Evolutionary conservation across 2,113 vertebrate genomes (phyloP).

Genomic region (Isurus oxyrinchus): DNA sequence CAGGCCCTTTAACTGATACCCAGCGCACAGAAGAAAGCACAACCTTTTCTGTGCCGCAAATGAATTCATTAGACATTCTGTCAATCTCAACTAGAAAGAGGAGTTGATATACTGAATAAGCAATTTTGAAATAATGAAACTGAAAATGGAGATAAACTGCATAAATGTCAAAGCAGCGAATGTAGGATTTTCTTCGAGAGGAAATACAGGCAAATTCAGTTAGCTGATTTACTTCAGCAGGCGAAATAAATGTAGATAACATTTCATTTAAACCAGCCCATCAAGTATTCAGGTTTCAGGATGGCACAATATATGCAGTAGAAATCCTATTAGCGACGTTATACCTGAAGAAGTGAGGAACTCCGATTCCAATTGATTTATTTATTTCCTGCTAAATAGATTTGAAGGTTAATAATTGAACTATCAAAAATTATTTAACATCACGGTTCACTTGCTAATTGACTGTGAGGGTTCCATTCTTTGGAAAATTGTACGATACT

Average conservation of each 20-base stretch:
- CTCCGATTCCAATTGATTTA: conserved; percentile 35
- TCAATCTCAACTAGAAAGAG: conserved; percentile 26
- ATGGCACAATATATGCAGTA: neutral
- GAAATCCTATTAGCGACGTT: conserved; percentile 28
- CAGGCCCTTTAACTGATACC: conserved; percentile 8
- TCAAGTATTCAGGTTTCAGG: neutral
- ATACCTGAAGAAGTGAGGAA: neutral
- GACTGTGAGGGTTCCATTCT: neutral
- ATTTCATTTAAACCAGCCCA: conserved; percentile 28
- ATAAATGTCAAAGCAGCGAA: neutral
- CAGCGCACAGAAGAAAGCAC: neutral
- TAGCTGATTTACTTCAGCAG: conserved; percentile 32
- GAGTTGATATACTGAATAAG: conserved; percentile 27
- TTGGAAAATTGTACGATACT: neutral
- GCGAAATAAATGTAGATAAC: conserved; percentile 35
- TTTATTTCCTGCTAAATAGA: conserved; percentile 20
- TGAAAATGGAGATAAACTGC: conserved; percentile 32
- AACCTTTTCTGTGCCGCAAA: neutral
- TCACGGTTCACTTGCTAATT: conserved; percentile 12
- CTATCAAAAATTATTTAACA: conserved; percentile 32
- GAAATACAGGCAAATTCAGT: conserved; percentile 21
- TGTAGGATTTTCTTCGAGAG: conserved; percentile 2
- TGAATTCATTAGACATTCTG: conserved; percentile 8
- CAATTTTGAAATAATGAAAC: conserved; percentile 37
- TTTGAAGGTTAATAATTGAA: conserved; percentile 27